Evolutionary conservation across 2,113 vertebrate species (phyloP).

Genomic region (Microcebus murinus): DNA sequence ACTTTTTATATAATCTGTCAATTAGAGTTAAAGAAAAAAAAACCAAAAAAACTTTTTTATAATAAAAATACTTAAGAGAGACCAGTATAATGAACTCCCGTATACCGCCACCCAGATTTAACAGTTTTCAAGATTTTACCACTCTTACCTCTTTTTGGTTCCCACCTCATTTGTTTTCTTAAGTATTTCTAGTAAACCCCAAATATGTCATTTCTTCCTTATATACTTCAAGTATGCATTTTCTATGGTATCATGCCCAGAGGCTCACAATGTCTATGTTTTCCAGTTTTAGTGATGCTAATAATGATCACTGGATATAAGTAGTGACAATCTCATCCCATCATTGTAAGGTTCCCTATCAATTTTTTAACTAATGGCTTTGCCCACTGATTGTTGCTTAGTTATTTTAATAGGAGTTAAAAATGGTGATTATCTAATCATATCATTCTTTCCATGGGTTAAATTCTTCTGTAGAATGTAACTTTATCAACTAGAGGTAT

Average conservation of each 20-base stretch:
- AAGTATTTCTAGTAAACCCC: constrained; percentile 2
- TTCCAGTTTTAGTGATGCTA: not conserved
- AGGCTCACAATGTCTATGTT: not conserved
- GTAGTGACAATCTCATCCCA: not conserved
- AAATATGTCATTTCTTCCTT: not conserved
- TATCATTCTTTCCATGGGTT: not conserved
- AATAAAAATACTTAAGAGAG: not conserved
- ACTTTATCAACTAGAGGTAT: constrained; percentile 9
- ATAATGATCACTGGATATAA: not conserved
- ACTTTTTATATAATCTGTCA: not conserved
- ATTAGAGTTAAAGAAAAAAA: too few relatives aligned
- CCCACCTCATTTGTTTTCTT: not conserved
- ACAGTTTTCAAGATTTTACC: not conserved
- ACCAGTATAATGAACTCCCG: not conserved
- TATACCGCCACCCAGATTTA: not conserved
- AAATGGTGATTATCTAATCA: not conserved
- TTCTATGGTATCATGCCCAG: not conserved
- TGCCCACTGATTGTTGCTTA: not conserved
- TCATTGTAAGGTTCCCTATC: not conserved
- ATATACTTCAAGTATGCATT: not conserved
- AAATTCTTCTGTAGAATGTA: not conserved
- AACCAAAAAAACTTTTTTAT: not conserved
- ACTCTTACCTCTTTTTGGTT: not conserved
- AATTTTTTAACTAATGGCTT: not conserved
- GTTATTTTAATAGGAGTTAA: not conserved